phyloP scores from a whole-genome alignment of 2,113 vertebrate genomes.

The Ancistrus triradiatus region DNA sequence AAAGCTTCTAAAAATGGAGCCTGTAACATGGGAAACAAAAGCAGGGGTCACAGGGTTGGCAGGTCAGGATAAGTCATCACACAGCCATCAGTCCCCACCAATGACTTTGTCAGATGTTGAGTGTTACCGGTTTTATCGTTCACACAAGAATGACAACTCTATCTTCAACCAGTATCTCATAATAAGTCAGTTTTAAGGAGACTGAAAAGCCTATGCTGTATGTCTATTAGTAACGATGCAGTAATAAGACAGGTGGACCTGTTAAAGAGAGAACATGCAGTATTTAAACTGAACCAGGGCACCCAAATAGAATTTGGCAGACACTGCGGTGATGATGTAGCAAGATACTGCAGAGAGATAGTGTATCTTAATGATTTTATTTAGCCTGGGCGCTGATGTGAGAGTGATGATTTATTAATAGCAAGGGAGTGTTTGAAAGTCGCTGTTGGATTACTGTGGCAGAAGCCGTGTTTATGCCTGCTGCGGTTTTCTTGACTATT shows the following conservation, averaged over 20 bases:
- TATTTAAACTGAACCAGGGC: constrained; percentile 15
- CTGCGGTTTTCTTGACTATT: constrained; percentile 53
- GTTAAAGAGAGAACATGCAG: constrained; percentile 27
- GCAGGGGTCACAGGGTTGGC: constrained; percentile 48
- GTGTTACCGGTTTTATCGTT: constrained; percentile 49
- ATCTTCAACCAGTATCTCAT: not conserved
- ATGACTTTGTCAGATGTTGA: constrained; percentile 58
- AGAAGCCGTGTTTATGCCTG: constrained; percentile 44
- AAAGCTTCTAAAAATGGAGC: constrained; percentile 39
- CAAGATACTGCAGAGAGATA: constrained; percentile 3
- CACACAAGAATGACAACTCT: constrained; percentile 32
- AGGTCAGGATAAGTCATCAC: constrained; percentile 47
- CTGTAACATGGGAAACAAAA: constrained; percentile 37
- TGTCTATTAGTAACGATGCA: too few relatives aligned
- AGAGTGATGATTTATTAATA: constrained; percentile 48
- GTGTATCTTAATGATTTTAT: constrained; percentile 45
- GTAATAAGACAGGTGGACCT: not conserved
- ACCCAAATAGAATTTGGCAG: constrained; percentile 8
- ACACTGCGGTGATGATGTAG: not conserved
- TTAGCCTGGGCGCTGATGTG: constrained; percentile 33
- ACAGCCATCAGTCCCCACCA: constrained; percentile 41
- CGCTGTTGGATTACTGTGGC: constrained; percentile 36
- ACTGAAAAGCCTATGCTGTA: too few relatives aligned
- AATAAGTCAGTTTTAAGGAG: not conserved
- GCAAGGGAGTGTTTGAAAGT: constrained; percentile 31